Evolutionary conservation across 2,888 invertebrate genomes (phyloP), one percentile per base, ranked within the genome.

Genomic region (Dasypolia templi): DNA sequence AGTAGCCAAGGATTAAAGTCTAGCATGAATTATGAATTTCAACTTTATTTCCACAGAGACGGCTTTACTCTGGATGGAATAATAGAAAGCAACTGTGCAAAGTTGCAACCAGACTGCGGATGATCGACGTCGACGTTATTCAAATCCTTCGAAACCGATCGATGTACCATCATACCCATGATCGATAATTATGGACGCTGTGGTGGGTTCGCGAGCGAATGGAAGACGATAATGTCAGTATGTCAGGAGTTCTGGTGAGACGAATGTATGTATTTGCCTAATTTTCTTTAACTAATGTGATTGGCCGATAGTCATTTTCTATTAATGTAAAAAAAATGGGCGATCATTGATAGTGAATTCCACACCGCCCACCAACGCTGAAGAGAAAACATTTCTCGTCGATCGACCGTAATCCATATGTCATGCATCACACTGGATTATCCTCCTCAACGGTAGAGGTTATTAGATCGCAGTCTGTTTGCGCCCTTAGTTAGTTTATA

Each of bases 21-120:
- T 32, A 32, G 46, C 11, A 44, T 79, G n/a, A 79, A 53, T 72
- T 79, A 46, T 63, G 17, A 59, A n/a, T 46, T 44, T 51, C 2
- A 14, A 32, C 51, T n/a, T 63, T 35, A 29, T 35, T 39, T 39
- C 9, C 17, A 17, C 5, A 2, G 39, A 55, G 42, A 65, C 1
- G 7, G 11, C 42, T 55, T 73, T 22, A 62, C 42, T 74, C 55
- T 29, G 19, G 4, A 11, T 3, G 0, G 39, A 56, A 32, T 63
- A 35, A 19, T 49, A 32, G 46, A 55, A 73, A 2, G 6, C n/a
- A 19, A 29, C 29, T 14, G 9, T 7, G n/a, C 42, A 26, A 56
- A 35, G 58, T 12, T n/a, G n/a, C n/a, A n/a, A n/a, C n/a, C n/a
- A n/a, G n/a, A n/a, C n/a, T n/a, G n/a, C n/a, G n/a, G n/a, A n/a